Percentiles rank a stretch among this genome's conserved stretches.
These are phyloP conservation scores for Dicrostonyx torquatus DNA, from an alignment of 2,797 vertebrate species.

Conservation along the genomic window DNA sequence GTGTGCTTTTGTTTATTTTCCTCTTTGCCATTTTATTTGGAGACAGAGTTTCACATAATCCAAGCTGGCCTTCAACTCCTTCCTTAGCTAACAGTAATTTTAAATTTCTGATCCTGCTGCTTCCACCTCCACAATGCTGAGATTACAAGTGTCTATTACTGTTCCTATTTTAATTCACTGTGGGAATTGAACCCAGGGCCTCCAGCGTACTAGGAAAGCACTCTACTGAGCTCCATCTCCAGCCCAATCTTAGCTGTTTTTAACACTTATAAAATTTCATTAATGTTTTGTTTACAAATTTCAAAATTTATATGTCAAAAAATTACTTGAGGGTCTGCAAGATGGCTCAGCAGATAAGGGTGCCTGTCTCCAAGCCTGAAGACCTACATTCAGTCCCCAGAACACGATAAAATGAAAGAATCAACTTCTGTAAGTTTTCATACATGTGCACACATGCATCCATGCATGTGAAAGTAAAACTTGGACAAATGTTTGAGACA, in stretches of 20 bases:
- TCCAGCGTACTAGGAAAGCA: neutral
- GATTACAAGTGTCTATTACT: neutral
- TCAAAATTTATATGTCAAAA: slow-evolving; percentile 25
- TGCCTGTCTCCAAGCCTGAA: neutral
- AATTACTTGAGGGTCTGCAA: slow-evolving; percentile 2
- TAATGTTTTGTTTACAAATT: slow-evolving; percentile 45
- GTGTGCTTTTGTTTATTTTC: neutral
- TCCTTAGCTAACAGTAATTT: neutral
- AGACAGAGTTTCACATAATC: neutral
- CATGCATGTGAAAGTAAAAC: neutral
- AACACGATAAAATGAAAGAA: neutral
- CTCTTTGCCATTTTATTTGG: neutral
- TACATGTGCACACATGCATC: neutral
- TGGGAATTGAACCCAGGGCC: neutral
- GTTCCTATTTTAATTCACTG: neutral
- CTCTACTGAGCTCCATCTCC: neutral
- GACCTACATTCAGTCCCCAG: neutral
- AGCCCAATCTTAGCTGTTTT: neutral
- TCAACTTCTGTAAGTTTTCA: neutral
- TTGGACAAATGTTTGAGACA: slow-evolving; percentile 41
- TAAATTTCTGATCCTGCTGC: neutral
- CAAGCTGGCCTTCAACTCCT: neutral
- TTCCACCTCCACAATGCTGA: neutral
- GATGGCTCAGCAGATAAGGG: neutral
- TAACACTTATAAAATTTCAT: slow-evolving; percentile 31